These are phyloP conservation scores for Microctenopoma steveboyesi DNA, from an alignment of 2,797 vertebrate species.

Conservation along the genomic window DNA sequence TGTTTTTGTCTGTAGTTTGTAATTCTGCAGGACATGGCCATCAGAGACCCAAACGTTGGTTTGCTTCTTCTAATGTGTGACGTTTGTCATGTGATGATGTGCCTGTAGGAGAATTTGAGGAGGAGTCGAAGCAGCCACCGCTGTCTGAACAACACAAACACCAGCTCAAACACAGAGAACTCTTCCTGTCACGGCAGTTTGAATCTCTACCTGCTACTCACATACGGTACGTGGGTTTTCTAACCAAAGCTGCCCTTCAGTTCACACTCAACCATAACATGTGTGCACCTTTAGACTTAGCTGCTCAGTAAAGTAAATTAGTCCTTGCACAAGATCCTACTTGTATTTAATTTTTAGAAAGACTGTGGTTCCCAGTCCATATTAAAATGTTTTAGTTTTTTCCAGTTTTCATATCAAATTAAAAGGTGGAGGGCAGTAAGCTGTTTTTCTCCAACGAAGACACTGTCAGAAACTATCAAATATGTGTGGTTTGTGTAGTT, in stretches of 20 bases:
- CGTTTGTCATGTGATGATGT: neutral
- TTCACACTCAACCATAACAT: neutral
- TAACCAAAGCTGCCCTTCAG: neutral
- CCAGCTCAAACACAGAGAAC: constrained; percentile 94
- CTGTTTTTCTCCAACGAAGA: no score
- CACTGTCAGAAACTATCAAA: no score
- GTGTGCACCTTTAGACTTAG: neutral
- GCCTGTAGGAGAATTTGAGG: constrained; percentile 91
- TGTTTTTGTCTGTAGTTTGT: no score
- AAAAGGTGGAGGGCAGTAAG: no score
- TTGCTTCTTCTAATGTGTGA: neutral
- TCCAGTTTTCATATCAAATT: no score
- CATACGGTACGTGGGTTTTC: constrained; percentile 85
- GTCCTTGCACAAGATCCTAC: no score
- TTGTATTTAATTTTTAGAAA: no score
- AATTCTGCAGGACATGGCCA: no score
- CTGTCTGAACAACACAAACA: constrained; percentile 92
- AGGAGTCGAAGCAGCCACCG: constrained; percentile 94
- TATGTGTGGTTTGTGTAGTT: no score
- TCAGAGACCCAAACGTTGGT: no score
- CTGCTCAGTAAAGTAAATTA: neutral
- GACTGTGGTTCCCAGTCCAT: no score
- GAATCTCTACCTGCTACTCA: constrained; percentile 95
- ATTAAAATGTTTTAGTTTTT: no score
- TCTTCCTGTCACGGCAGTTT: constrained; percentile 94